Evolutionary conservation across 2,888 invertebrate genomes (phyloP).

Genomic region (Lithophane socia): DNA sequence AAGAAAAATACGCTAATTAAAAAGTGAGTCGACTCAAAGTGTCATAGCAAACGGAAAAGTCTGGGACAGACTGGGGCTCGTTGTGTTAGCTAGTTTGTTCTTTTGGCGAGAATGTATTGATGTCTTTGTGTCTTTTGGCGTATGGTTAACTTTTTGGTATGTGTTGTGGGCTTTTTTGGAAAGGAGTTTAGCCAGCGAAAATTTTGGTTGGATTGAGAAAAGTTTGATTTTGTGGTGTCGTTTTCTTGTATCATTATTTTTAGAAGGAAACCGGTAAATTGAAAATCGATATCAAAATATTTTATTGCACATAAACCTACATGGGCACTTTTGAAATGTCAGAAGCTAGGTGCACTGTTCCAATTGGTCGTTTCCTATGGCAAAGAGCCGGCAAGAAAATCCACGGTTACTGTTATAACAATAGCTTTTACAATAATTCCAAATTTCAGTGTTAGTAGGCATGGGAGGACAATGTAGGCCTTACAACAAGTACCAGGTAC

Average conservation of each 20-base stretch:
- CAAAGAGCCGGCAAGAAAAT: neutral
- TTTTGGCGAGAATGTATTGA: constrained; percentile 69
- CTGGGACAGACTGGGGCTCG: constrained; percentile 61
- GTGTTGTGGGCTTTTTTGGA: constrained; percentile 6
- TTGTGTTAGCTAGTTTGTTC: constrained; percentile 69
- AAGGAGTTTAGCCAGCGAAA: neutral
- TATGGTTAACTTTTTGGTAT: constrained; percentile 49
- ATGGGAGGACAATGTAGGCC: too few species aligned
- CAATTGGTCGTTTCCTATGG: neutral
- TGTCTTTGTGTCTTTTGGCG: constrained; percentile 52
- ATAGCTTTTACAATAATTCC: too few species aligned
- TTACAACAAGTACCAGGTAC: too few species aligned
- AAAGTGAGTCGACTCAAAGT: constrained; percentile 88
- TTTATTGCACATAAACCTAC: neutral
- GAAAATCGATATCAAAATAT: neutral
- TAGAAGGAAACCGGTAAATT: neutral
- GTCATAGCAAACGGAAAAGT: constrained; percentile 80
- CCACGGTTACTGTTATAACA: neutral
- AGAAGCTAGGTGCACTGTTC: neutral
- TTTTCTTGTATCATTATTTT: neutral
- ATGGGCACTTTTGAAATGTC: neutral
- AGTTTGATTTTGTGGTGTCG: neutral
- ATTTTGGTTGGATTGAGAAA: neutral
- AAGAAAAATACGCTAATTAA: constrained; percentile 90
- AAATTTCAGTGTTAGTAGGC: neutral